A percentile compares a stretch with the other conserved stretches of the same genome.
Evolutionary conservation across 2,113 vertebrate species (phyloP).

Genomic region (Corythaeola cristata): DNA sequence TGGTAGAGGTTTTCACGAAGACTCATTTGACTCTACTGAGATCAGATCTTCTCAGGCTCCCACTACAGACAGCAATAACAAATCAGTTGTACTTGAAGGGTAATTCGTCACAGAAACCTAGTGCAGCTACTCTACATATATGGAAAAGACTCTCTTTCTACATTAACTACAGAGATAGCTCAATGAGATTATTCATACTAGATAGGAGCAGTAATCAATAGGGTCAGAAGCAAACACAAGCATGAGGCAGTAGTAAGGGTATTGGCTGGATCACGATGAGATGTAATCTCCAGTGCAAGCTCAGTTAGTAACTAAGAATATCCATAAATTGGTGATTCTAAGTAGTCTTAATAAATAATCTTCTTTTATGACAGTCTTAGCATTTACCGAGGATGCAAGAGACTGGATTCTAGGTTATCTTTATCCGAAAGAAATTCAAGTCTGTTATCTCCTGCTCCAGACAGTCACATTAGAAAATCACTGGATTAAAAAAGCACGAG

Average conservation of each 20-base stretch:
- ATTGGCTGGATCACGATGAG: rapidly evolving
- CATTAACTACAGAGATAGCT: neutral
- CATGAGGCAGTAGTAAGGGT: neutral
- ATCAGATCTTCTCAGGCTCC: neutral
- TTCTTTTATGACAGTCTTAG: neutral
- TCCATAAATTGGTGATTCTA: rapidly evolving
- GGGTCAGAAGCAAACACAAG: neutral
- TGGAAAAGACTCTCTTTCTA: neutral
- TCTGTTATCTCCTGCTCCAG: neutral
- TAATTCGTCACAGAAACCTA: neutral
- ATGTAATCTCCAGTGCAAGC: neutral
- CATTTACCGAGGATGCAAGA: neutral
- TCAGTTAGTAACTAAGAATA: neutral
- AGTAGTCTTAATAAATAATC: neutral
- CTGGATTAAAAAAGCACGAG: neutral
- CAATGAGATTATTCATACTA: neutral
- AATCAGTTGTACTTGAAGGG: neutral
- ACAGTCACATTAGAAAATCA: neutral
- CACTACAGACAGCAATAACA: neutral
- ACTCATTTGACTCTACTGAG: neutral
- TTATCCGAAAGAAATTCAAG: neutral
- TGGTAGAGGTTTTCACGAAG: neutral
- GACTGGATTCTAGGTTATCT: neutral
- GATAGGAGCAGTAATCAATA: neutral
- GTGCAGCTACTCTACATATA: neutral